A percentile compares a stretch with the other conserved stretches of the same genome.
Evolutionary conservation across 1,140 invertebrate genomes (phyloP).

Genomic region (Temnothorax curvispinosus): DNA sequence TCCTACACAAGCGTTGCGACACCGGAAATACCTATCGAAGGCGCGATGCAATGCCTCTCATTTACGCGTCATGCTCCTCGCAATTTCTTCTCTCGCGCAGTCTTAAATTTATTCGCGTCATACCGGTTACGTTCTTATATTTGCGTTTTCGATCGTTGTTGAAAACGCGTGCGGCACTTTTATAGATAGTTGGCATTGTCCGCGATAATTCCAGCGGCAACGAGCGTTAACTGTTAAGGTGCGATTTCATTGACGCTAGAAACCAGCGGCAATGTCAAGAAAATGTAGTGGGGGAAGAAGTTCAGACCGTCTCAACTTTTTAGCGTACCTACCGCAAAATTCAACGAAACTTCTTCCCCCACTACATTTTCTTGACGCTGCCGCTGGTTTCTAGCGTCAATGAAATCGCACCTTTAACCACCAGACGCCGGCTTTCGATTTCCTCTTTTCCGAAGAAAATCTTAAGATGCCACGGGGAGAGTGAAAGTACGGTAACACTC

Average conservation of each 20-base stretch:
- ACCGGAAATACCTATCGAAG: constrained; percentile 1
- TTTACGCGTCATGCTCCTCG: not conserved
- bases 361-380: too few species aligned
- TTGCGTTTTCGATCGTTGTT: constrained; percentile 17
- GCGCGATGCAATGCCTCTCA: not conserved
- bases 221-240: constrained; percentile 23
- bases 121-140: not conserved
- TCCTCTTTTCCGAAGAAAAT: not conserved
- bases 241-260: too few species aligned
- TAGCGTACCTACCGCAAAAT: too few species aligned
- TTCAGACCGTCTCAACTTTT: too few species aligned
- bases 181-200: not conserved
- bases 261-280: too few species aligned
- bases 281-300: too few species aligned
- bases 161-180: constrained; percentile 1
- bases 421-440: not conserved
- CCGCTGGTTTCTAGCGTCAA: too few species aligned
- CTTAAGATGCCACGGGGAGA: constrained; percentile 32
- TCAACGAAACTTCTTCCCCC: too few species aligned
- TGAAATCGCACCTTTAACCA: too few species aligned
- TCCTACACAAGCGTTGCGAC: not conserved
- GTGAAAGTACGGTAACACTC: constrained; percentile 3
- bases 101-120: not conserved
- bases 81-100: not conserved
- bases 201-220: not conserved